These are phyloP conservation scores for Dexiosoma caninum DNA, from an alignment of 2,888 invertebrate genomes.

Conservation along the genomic window DNA sequence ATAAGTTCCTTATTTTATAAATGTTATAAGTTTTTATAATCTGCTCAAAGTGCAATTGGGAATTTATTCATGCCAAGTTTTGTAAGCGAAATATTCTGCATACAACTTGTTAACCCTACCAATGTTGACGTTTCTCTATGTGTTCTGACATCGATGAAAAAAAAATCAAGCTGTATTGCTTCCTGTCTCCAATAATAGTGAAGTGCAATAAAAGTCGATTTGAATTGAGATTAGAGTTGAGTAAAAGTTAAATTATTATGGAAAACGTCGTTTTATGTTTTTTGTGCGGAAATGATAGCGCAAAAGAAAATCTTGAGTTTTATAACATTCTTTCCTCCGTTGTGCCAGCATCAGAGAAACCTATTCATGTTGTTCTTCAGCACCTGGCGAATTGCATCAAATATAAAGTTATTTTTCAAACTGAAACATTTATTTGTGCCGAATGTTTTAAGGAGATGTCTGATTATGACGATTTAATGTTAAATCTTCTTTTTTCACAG, in stretches of 20 bases:
- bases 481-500: conserved; percentile 72
- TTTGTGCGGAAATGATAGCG: conserved; percentile 70
- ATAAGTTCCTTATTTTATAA: too few relatives aligned
- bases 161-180: neutral
- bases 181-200: conserved; percentile 57
- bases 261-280: conserved; percentile 67
- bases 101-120: neutral
- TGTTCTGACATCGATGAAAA: conserved; percentile 18
- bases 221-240: neutral
- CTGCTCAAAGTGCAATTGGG: too few relatives aligned
- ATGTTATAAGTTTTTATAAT: too few relatives aligned
- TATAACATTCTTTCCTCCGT: conserved; percentile 67
- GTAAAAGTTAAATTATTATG: conserved; percentile 64
- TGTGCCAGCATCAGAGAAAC: conserved; percentile 72
- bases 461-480: conserved; percentile 73
- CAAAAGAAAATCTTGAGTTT: conserved; percentile 63
- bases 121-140: neutral
- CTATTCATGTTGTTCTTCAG: conserved; percentile 70
- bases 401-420: conserved; percentile 67
- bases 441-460: conserved; percentile 71
- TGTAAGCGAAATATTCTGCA: too few relatives aligned
- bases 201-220: conserved; percentile 54
- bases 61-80: too few relatives aligned
- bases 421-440: conserved; percentile 68
- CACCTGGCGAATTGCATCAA: conserved; percentile 74